phyloP scores from a whole-genome alignment of 2,797 vertebrate species.

The Enteromius paludinosus region DNA sequence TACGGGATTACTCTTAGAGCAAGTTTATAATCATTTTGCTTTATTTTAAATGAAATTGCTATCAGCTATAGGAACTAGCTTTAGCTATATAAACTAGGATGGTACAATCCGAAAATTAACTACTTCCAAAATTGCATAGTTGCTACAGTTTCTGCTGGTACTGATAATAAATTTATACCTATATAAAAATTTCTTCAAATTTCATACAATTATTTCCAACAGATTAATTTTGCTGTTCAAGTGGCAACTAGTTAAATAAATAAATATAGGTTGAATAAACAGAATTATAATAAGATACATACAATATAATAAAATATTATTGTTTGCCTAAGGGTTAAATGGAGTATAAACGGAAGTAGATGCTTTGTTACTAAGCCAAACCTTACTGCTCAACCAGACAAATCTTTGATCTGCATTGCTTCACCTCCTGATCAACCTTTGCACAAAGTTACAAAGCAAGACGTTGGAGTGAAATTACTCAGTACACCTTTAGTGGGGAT shows the following conservation, averaged over 20 bases:
- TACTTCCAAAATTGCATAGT: background rate
- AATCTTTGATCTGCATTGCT: conserved; percentile 26
- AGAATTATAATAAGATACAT: too few relatives aligned
- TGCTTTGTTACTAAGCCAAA: background rate
- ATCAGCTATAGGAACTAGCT: conserved; percentile 73
- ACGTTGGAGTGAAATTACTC: conserved; percentile 28
- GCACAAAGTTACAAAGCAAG: background rate
- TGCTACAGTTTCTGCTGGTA: background rate
- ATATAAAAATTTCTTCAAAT: background rate
- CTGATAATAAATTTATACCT: background rate
- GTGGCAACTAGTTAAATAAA: background rate
- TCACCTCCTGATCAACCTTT: conserved; percentile 13
- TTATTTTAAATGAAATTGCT: conserved; percentile 65
- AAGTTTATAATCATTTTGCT: conserved; percentile 48
- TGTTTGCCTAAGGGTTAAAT: background rate
- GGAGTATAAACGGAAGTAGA: too few relatives aligned
- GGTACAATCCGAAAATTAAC: background rate
- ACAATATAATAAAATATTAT: background rate
- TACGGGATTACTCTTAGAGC: background rate
- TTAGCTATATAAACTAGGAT: conserved; percentile 67
- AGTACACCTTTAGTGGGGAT: conserved; percentile 12
- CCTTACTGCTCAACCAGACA: background rate
- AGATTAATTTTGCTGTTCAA: too few relatives aligned
- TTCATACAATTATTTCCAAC: background rate
- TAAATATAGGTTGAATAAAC: background rate